Base-by-base conservation (phyloP, 92 coral and sea anemone species). In the Desmophyllum pertusum region DNA sequence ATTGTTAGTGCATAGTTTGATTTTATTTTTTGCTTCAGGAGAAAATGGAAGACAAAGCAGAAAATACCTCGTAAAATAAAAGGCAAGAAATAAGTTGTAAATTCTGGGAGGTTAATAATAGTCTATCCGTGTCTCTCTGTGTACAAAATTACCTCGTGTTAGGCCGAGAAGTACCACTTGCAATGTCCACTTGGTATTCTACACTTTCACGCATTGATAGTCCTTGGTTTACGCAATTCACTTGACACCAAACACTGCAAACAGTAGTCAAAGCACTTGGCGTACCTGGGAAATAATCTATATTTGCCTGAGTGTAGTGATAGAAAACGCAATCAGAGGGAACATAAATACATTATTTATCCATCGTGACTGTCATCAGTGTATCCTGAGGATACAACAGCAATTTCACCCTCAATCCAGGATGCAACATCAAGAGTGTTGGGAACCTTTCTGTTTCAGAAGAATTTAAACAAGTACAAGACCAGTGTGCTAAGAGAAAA, bases 21-120 rank as follows among this genome's bases (percentile, higher is more conserved):
- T 10, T 63, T 63, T 63, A 2, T 21, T 35, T 53, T 55, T 76
- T 7, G 61, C n/a, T 57, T 25, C 35, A 76, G 81, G 48, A 57
- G 30, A 21, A 57, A 17, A 76, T 57, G 29, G 69, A 76, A 10
- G 68, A 25, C 70, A 76, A 76, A 37, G 2, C 68, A 39, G 70
- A 18, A 76, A 25, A 59, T 17, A 51, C 35, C 69, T 27, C 36
- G 27, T 30, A 39, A 59, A 76, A n/a, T 39, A 11, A 76, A 55
- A 76, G 68, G 68, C 30, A 38, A 76, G 42, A 6, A 70, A 39
- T 66, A 3, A 31, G 10, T 19, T 36, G 43, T 67, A 40, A 71
- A n/a, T 23, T 41, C 27, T 40, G 53, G 33, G 37, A n/a, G 4
- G 43, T 71, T 39, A 71, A 38, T 3, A 21, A n/a, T 21, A 10